A percentile compares a stretch with the other conserved stretches of the same genome.
phyloP scores from a whole-genome alignment of 2,113 vertebrate species.

The Seriola quinqueradiata region DNA sequence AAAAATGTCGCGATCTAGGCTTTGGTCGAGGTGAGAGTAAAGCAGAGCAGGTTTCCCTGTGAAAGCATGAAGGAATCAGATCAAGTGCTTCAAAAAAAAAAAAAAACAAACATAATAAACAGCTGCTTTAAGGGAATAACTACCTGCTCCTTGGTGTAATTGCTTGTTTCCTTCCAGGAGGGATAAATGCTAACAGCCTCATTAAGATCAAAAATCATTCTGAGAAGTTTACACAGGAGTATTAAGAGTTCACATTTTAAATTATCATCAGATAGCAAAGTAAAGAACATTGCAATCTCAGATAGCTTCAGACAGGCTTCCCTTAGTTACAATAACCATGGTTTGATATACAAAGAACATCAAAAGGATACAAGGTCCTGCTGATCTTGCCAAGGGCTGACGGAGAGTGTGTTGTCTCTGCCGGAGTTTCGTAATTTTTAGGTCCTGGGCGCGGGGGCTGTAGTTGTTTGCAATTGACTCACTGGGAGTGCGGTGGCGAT shows the following conservation, averaged over 20 bases:
- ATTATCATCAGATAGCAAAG: conserved; percentile 15
- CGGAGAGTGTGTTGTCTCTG: conserved; percentile 31
- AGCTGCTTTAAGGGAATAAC: neutral
- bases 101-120: neutral
- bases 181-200: conserved; percentile 65
- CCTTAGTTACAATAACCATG: neutral
- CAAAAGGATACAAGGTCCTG: conserved; percentile 79
- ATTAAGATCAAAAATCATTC: conserved; percentile 64
- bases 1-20: neutral
- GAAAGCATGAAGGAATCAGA: conserved; percentile 24
- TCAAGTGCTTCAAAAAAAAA: neutral
- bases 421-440: conserved; percentile 83
- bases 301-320: neutral
- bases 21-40: neutral
- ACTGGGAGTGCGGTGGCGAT: conserved; percentile 82
- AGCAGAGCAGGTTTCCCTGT: conserved; percentile 19
- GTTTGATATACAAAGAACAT: neutral
- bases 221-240: conserved; percentile 1
- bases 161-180: conserved; percentile 74
- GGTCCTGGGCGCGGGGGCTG: conserved; percentile 79
- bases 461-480: conserved; percentile 94
- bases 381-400: conserved; percentile 19
- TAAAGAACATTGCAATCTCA: conserved; percentile 9
- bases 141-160: conserved; percentile 39
- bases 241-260: neutral